phyloP scores from a whole-genome alignment of 2,888 invertebrate species.

The Tipula confusa region DNA sequence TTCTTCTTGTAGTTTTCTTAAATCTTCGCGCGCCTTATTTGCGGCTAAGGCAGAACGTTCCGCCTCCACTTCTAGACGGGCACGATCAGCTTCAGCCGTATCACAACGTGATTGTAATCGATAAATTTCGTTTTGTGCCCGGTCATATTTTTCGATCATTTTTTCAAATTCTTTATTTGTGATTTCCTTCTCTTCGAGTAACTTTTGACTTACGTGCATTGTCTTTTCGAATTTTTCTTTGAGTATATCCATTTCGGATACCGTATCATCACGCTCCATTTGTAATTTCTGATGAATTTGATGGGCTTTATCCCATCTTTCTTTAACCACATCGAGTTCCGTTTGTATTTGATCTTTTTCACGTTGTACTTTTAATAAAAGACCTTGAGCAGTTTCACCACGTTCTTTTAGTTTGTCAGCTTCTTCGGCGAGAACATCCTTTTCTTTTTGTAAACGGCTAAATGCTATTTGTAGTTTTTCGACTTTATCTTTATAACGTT shows the following conservation, averaged over 20 bases:
- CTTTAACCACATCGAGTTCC: conserved; percentile 80
- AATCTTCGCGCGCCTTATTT: conserved; percentile 78
- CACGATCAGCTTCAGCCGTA: conserved; percentile 80
- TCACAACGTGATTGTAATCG: conserved; percentile 85
- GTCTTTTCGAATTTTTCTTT: conserved; percentile 89
- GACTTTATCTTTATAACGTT: conserved; percentile 80
- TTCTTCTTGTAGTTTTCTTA: conserved; percentile 83
- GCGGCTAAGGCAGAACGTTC: conserved; percentile 78
- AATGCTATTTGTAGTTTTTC: conserved; percentile 84
- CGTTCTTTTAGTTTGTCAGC: conserved; percentile 76
- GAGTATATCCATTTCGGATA: conserved; percentile 77
- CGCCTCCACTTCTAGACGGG: conserved; percentile 76
- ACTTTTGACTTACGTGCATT: conserved; percentile 74
- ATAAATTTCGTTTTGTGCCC: conserved; percentile 85
- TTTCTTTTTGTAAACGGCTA: conserved; percentile 81
- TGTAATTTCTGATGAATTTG: conserved; percentile 78
- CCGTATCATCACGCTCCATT: conserved; percentile 80
- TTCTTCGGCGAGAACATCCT: conserved; percentile 76
- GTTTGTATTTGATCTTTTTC: conserved; percentile 81
- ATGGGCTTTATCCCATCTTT: conserved; percentile 84
- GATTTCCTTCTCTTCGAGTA: conserved; percentile 80
- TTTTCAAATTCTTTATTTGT: conserved; percentile 89
- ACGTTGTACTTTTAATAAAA: conserved; percentile 75
- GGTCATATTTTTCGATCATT: conserved; percentile 88
- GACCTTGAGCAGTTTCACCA: conserved; percentile 73